phyloP scores from a whole-genome alignment of 2,797 vertebrate species.

The Gymnothorax javanicus region DNA sequence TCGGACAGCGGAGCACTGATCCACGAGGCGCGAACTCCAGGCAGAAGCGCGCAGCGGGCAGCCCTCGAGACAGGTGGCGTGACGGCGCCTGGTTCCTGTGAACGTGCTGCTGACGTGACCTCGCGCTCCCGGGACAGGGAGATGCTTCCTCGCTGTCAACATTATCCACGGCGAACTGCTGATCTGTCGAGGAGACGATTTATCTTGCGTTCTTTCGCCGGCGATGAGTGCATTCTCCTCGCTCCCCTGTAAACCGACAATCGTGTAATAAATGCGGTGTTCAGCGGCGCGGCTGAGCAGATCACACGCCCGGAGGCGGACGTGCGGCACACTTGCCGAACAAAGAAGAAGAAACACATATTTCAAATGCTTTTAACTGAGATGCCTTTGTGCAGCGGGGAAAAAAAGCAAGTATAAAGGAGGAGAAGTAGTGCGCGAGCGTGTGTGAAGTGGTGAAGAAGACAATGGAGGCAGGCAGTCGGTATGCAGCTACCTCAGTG shows the following conservation, averaged over 20 bases:
- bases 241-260: background rate
- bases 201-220: conserved; percentile 2
- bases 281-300: background rate
- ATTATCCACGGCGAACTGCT: background rate
- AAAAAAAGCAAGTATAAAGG: background rate
- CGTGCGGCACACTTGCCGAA: background rate
- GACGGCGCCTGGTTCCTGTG: background rate
- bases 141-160: background rate
- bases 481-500: background rate
- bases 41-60: background rate
- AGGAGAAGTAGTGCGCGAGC: background rate
- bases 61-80: background rate
- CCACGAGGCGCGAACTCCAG: too few relatives aligned
- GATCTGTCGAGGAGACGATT: conserved; percentile 15
- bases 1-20: background rate
- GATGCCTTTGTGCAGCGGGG: background rate
- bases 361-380: background rate
- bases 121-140: background rate
- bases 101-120: background rate
- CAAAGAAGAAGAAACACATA: background rate
- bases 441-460: background rate
- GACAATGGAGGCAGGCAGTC: background rate
- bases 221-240: background rate
- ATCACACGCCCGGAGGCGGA: background rate
- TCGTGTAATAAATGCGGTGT: background rate